These are phyloP conservation scores for Erythrocebus patas DNA, from an alignment of 2,113 vertebrate species.

Conservation along the genomic window DNA sequence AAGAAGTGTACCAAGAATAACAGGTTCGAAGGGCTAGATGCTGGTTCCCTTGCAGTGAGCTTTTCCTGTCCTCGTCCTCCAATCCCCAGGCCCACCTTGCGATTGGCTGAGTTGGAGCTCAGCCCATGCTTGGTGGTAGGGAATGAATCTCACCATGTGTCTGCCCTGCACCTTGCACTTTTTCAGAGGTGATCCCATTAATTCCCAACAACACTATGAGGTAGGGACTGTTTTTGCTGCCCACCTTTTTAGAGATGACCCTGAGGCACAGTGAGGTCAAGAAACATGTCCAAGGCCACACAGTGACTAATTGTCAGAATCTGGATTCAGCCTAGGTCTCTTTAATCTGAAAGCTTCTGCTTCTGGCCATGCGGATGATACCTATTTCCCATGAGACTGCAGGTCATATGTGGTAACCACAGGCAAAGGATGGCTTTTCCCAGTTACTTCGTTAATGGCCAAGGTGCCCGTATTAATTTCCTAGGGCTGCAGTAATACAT, in stretches of 20 bases:
- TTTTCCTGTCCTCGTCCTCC: not conserved
- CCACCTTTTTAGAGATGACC: not conserved
- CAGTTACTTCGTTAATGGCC: not conserved
- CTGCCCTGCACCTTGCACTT: not conserved
- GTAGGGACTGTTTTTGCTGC: not conserved
- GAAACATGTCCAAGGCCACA: not conserved
- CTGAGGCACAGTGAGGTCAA: not conserved
- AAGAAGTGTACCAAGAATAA: not conserved
- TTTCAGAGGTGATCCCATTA: accelerated
- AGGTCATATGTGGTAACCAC: not conserved
- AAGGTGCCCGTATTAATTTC: not conserved
- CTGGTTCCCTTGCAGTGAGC: not conserved
- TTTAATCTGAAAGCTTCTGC: not conserved
- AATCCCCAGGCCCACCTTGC: accelerated
- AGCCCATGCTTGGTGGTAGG: too few relatives aligned
- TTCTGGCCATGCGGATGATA: not conserved
- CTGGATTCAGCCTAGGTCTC: not conserved
- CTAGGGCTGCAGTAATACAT: not conserved
- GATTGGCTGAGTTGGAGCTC: not conserved
- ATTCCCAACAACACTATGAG: not conserved
- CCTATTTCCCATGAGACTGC: not conserved
- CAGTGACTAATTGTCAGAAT: not conserved
- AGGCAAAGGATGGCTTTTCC: not conserved
- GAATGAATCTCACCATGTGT: accelerated
- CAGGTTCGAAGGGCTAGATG: not conserved